Conservation (phyloP, 2,797 vertebrate species). For the Cryptoprocta ferox region DNA sequence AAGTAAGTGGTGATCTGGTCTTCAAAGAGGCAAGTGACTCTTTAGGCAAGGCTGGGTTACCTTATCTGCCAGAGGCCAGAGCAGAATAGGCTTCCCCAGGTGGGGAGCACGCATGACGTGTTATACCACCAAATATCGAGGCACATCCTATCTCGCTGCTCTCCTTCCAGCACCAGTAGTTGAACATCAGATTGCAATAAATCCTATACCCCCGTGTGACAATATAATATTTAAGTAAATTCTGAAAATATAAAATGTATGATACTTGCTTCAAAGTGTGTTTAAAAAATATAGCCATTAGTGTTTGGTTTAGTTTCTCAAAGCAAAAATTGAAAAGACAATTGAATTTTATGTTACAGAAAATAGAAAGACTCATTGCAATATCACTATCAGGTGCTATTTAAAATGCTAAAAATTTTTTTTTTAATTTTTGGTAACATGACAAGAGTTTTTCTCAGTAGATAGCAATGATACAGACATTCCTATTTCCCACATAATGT, state of each 20-base stretch:
- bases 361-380: neutral
- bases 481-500: neutral
- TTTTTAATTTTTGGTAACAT: neutral
- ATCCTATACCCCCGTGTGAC: neutral
- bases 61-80: neutral
- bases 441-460: neutral
- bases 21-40: neutral
- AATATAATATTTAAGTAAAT: neutral
- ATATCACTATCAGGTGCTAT: neutral
- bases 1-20: neutral
- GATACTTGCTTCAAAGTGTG: neutral
- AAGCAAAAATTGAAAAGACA: constrained; percentile 15
- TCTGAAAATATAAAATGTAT: neutral
- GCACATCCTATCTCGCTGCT: neutral
- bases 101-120: neutral
- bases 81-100: neutral
- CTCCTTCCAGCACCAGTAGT: neutral
- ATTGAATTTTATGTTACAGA: constrained; percentile 8
- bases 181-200: neutral
- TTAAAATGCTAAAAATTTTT: neutral
- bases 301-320: constrained; percentile 4
- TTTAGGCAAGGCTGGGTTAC: neutral
- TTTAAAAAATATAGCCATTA: constrained; percentile 22
- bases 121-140: neutral
- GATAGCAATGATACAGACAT: neutral